Conservation (phyloP, 2,797 vertebrate genomes). For the Trichosurus vulpecula region DNA sequence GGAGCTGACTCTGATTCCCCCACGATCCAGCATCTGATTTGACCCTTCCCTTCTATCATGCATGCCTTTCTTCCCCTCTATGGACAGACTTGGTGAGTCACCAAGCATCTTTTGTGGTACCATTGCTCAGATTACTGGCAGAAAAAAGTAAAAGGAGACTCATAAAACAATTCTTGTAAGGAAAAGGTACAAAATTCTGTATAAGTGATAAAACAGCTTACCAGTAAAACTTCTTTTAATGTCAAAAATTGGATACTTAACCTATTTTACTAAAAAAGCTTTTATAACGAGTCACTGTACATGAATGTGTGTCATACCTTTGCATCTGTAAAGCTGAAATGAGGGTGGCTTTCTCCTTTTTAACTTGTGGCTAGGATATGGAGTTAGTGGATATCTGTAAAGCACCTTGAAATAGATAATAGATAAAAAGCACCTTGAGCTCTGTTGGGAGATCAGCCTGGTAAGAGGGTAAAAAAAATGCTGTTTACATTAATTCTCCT, state of each 20-base stretch:
- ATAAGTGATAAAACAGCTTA: slow-evolving; percentile 14
- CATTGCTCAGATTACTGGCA: background rate
- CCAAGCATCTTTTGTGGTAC: background rate
- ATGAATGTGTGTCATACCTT: background rate
- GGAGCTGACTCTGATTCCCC: background rate
- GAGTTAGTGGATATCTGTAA: background rate
- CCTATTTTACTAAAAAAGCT: background rate
- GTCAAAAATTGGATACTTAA: slow-evolving; percentile 33
- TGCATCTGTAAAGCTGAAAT: background rate
- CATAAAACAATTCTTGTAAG: slow-evolving; percentile 29
- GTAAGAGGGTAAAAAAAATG: background rate
- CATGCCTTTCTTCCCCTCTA: background rate
- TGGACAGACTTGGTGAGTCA: background rate
- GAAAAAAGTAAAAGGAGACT: slow-evolving; percentile 2
- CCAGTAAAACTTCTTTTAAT: background rate
- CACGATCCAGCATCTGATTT: too few species aligned
- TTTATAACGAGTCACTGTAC: background rate
- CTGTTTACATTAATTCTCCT: background rate
- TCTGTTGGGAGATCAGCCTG: slow-evolving; percentile 1
- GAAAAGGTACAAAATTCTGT: slow-evolving; percentile 3
- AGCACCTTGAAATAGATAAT: background rate
- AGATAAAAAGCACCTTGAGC: background rate
- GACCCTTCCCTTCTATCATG: background rate
- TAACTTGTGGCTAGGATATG: background rate
- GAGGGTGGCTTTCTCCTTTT: background rate